Conservation (phyloP, 2,797 vertebrate species). For the Cirrhinus molitorella region DNA sequence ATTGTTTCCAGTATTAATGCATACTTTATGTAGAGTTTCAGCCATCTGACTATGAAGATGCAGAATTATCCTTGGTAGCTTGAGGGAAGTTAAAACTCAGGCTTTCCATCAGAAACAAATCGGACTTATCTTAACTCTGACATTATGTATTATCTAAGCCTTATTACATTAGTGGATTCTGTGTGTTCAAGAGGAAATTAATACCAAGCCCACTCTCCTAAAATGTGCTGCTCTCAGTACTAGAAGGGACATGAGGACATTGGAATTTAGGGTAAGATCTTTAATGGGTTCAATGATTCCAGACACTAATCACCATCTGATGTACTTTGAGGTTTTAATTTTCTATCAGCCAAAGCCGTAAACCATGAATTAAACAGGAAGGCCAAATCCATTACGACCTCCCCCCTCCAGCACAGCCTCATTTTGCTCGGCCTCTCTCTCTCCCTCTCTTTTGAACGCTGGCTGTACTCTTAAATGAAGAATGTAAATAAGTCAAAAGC, state of each 20-base stretch:
- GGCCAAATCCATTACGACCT: conserved; percentile 74
- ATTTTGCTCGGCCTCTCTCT: neutral
- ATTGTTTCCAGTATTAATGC: neutral
- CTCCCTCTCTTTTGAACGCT: conserved; percentile 45
- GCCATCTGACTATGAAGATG: neutral
- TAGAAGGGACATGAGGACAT: conserved; percentile 45
- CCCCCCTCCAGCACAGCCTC: conserved; percentile 32
- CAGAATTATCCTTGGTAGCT: neutral
- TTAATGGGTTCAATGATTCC: conserved; percentile 61
- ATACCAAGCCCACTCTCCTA: conserved; percentile 30
- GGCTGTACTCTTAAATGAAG: conserved; percentile 70
- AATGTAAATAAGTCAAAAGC: conserved; percentile 53
- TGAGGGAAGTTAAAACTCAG: neutral
- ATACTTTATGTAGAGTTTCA: neutral
- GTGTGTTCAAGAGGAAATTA: conserved; percentile 39
- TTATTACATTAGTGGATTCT: conserved; percentile 24
- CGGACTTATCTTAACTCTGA: conserved; percentile 5
- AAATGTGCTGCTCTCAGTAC: conserved; percentile 32
- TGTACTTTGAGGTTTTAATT: conserved; percentile 60
- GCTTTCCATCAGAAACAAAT: neutral
- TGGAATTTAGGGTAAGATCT: conserved; percentile 62
- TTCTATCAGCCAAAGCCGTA: conserved; percentile 72
- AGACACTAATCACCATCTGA: conserved; percentile 66
- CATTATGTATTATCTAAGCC: conserved; percentile 22
- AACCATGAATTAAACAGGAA: conserved; percentile 77